Base-by-base conservation (phyloP, 2,113 vertebrate genomes). In the Epinephelus lanceolatus region DNA sequence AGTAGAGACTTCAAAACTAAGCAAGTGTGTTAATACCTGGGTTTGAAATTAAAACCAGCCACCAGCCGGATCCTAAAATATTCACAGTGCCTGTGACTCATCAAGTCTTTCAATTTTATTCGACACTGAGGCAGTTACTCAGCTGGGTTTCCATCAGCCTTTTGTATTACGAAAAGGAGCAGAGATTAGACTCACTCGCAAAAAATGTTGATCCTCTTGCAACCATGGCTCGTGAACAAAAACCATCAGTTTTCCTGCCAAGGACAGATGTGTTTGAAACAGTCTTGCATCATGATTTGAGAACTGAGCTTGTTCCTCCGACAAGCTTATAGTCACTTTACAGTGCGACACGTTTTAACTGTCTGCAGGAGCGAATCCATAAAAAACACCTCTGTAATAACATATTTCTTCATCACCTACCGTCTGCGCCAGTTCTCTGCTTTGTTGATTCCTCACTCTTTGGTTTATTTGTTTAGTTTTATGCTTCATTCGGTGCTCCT, bases 191-290 rank as follows among this genome's bases (percentile, higher is more conserved):
- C 49, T 56, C 6, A 9, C 30, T 75, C 75, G 45, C 37, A 27
- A 66, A 40, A 81, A 75, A 52, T 68, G 40, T 65, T 30, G 59
- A 87, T 76, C 67, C 21, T 74, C 76, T 69, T 74, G 60, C 83
- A 21, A 17, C 68, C 21, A 25, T 5, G 52, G 66, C 30, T 49
- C 23, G 62, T 45, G 59, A 77, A 78, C 70, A 82, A 71, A 25
- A 84, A 51, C 6, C 9, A 45, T 7, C 47, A 49, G 14, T 70
- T 69, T 45, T 73, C 8, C 62, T 77, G 60, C 30, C 40, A 60
- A 81, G 52, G 63, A 78, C 40, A 33, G 61, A 69, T 70, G 51
- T 52, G 30, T 80, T 56, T 71, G 49, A 71, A 15, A 69, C 49
- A 42, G 76, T 69, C 53, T 73, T 83, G 53, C 57, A 10, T 80